Evolutionary conservation across 2,113 vertebrate genomes (phyloP).

Genomic region (Nothoprocta perdicaria): DNA sequence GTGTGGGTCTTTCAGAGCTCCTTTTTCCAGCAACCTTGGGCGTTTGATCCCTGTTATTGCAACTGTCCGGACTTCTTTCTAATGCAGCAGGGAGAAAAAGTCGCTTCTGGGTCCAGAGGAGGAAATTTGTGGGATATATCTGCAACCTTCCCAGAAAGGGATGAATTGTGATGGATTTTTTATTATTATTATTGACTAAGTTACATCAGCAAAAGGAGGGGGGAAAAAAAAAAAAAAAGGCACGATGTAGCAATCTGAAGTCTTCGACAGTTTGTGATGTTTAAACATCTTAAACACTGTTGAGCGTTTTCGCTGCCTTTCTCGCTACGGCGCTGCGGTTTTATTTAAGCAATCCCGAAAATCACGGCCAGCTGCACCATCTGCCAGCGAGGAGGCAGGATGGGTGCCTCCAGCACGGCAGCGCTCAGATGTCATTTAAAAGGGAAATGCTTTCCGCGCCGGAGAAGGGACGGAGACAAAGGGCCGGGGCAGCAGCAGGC

Average conservation of each 20-base stretch:
- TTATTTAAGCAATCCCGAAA: conserved; percentile 73
- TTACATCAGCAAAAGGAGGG: conserved; percentile 34
- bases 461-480: conserved; percentile 68
- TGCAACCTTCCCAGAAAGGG: background rate
- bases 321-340: conserved; percentile 66
- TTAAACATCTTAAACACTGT: conserved; percentile 71
- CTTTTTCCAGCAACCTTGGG: background rate
- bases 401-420: conserved; percentile 74
- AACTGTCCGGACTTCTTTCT: background rate
- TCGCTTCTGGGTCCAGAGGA: background rate
- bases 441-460: conserved; percentile 67
- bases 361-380: conserved; percentile 71
- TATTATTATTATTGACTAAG: background rate
- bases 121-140: background rate
- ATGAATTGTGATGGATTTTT: background rate
- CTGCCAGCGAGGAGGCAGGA: conserved; percentile 72
- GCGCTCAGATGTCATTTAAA: conserved; percentile 73
- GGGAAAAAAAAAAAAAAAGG: background rate
- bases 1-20: background rate
- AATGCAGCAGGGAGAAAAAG: background rate
- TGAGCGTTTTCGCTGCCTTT: conserved; percentile 67
- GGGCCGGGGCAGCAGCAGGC: conserved; percentile 43
- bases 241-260: background rate
- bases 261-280: conserved; percentile 69
- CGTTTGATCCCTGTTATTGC: background rate